A percentile compares a stretch with the other conserved stretches of the same genome.
Evolutionary conservation across 2,888 invertebrate genomes (phyloP).

Genomic region (Leucophora obtusa): DNA sequence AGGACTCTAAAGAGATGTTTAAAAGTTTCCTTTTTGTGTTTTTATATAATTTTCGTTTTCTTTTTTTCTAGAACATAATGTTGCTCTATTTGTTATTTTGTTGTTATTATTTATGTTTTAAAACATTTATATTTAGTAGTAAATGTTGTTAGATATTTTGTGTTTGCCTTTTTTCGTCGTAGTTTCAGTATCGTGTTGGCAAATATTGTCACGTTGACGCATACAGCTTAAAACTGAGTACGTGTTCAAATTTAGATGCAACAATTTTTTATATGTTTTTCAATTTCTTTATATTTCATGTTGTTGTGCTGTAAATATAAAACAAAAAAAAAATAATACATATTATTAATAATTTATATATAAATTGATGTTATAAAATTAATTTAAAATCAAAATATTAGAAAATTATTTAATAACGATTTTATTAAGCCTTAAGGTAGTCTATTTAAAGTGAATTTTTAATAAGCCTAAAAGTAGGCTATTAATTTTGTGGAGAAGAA

Average conservation of each 20-base stretch:
- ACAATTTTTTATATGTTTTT: conserved; percentile 47
- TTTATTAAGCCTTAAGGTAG: neutral
- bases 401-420: neutral
- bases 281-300: conserved; percentile 5
- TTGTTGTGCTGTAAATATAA: conserved; percentile 5
- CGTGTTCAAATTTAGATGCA: conserved; percentile 52
- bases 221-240: conserved; percentile 30
- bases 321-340: neutral
- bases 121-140: conserved; percentile 38
- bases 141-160: conserved; percentile 8
- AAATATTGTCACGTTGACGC: conserved; percentile 60
- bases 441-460: neutral
- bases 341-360: neutral
- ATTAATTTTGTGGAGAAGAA: neutral
- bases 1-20: conserved; percentile 24
- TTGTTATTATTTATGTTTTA: conserved; percentile 58
- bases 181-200: conserved; percentile 13
- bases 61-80: conserved; percentile 27
- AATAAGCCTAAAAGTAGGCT: neutral
- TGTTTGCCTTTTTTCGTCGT: neutral
- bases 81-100: conserved; percentile 59
- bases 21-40: neutral
- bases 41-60: neutral
- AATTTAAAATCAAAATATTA: neutral
- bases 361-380: neutral